Percentiles rank a stretch among this genome's conserved stretches.
Conservation (phyloP, 1,140 invertebrate genomes). For the Sipha flava region DNA sequence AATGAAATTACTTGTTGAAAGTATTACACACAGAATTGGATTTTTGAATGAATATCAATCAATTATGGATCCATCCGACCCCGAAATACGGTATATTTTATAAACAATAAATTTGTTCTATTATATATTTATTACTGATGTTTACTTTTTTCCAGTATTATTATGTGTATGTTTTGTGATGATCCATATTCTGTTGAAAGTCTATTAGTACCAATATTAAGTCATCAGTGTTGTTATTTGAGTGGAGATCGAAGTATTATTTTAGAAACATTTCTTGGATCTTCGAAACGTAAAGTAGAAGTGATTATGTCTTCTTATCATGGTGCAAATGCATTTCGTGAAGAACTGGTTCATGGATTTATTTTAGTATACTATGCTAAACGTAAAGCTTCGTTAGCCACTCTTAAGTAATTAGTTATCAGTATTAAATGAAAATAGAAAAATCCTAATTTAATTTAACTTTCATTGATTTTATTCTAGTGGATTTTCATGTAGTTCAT, state of each 20-base stretch:
- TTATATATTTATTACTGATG: not conserved
- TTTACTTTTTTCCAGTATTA: constrained; percentile 57
- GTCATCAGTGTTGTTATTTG: constrained; percentile 78
- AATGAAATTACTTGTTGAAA: constrained; percentile 62
- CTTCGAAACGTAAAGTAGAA: constrained; percentile 81
- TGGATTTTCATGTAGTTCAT: constrained; percentile 58
- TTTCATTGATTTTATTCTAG: not conserved
- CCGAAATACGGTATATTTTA: constrained; percentile 65
- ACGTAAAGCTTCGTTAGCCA: constrained; percentile 86
- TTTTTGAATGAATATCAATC: constrained; percentile 64
- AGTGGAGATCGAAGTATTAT: constrained; percentile 80
- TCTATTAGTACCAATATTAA: constrained; percentile 76
- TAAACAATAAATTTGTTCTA: not conserved
- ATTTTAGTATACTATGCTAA: constrained; percentile 93
- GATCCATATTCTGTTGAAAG: constrained; percentile 88
- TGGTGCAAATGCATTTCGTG: constrained; percentile 81
- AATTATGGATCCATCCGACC: constrained; percentile 69
- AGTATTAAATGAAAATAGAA: not conserved
- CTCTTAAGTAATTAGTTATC: constrained; percentile 63
- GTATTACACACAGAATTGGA: constrained; percentile 62
- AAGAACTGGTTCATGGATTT: constrained; percentile 90
- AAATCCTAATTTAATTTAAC: not conserved
- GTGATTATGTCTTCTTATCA: constrained; percentile 93
- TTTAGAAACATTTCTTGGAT: constrained; percentile 81
- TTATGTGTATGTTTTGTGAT: constrained; percentile 95